Evolutionary conservation across 2,888 invertebrate genomes (phyloP).

Genomic region (Eudasyphora cyanicolor): DNA sequence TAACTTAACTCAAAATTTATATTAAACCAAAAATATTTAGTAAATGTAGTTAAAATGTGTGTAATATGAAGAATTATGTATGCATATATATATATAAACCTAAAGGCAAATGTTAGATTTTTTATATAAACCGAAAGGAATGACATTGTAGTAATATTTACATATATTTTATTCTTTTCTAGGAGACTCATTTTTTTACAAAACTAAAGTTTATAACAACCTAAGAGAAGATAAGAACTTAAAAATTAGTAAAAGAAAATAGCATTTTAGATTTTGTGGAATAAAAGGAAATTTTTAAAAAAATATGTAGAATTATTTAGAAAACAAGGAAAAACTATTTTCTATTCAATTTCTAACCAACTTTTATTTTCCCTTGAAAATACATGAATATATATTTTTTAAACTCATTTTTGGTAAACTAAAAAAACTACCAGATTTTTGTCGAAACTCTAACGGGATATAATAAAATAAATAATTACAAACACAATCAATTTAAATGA

Average conservation of each 20-base stretch:
- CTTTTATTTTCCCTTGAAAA: neutral
- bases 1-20: neutral
- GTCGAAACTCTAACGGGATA: neutral
- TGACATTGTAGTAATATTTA: conserved; percentile 33
- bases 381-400: conserved; percentile 8
- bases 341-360: neutral
- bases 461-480: neutral
- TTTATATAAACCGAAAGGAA: conserved; percentile 35
- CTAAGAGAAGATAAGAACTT: neutral
- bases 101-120: conserved; percentile 54
- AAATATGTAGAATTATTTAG: conserved; percentile 10
- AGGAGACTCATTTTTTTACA: conserved; percentile 36
- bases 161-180: conserved; percentile 38
- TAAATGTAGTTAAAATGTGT: conserved; percentile 33
- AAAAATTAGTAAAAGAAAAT: neutral
- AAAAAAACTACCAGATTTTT: neutral
- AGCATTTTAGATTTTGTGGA: conserved; percentile 1
- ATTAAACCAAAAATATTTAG: neutral
- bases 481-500: conserved; percentile 15
- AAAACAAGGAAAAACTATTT: neutral
- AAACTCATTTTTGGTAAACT: neutral
- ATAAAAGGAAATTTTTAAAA: neutral
- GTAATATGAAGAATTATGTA: conserved; percentile 25
- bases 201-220: neutral
- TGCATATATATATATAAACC: conserved; percentile 31